Percentiles rank a stretch among this genome's conserved stretches.
These are phyloP conservation scores for Triplophysa dalaica DNA, from an alignment of 2,113 vertebrate genomes.

Conservation along the genomic window DNA sequence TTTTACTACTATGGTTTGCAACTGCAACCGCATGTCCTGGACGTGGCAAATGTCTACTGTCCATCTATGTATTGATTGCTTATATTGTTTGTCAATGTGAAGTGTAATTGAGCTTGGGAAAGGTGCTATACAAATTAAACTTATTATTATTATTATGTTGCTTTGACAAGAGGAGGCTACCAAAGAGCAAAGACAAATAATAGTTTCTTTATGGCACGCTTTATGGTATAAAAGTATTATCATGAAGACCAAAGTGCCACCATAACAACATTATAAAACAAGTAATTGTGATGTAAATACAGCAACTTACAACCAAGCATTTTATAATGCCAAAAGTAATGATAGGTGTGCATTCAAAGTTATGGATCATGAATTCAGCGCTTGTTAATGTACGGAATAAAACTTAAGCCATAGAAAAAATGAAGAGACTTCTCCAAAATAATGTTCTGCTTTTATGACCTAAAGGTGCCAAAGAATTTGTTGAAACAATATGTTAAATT, in stretches of 20 bases:
- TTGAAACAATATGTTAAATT: too few relatives aligned
- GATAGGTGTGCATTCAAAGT: conserved; percentile 16
- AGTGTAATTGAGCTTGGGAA: too few relatives aligned
- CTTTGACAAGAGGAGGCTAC: neutral
- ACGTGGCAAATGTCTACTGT: too few relatives aligned
- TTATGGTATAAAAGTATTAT: conserved; percentile 1
- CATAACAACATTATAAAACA: conserved; percentile 13
- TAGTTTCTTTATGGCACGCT: neutral
- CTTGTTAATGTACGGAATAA: neutral
- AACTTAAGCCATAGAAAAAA: neutral
- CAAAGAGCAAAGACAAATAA: neutral
- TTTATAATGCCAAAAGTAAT: neutral
- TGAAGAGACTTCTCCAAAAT: too few relatives aligned
- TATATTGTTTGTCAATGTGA: too few relatives aligned
- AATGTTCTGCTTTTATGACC: too few relatives aligned
- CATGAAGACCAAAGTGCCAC: conserved; percentile 21
- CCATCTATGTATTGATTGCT: too few relatives aligned
- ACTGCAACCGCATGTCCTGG: too few relatives aligned
- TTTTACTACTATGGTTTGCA: too few relatives aligned
- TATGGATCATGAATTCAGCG: neutral
- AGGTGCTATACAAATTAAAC: too few relatives aligned
- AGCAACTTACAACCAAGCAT: neutral
- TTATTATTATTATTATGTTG: neutral
- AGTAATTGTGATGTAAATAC: neutral
- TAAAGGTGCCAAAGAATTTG: too few relatives aligned